Conservation (phyloP, 2,888 invertebrate species). For the Leptinotarsa haldemani region DNA sequence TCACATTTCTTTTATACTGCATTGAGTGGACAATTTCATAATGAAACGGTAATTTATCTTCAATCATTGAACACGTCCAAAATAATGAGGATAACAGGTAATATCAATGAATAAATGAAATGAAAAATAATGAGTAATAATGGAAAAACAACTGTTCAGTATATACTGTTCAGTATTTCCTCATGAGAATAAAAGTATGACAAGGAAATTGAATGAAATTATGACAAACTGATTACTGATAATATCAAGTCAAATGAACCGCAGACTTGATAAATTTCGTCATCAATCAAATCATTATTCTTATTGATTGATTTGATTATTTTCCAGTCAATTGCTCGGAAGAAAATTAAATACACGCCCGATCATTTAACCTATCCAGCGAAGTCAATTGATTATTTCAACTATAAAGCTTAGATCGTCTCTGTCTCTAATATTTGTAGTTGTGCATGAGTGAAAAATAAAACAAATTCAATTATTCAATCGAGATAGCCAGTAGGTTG, state of each 20-base stretch:
- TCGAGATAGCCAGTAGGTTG: background rate
- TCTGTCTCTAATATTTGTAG: background rate
- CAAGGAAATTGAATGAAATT: too few relatives aligned
- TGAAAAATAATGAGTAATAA: too few relatives aligned
- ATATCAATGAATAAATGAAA: too few relatives aligned
- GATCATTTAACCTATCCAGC: slow-evolving; percentile 5
- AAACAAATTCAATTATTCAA: background rate
- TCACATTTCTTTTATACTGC: too few relatives aligned
- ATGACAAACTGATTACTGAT: background rate
- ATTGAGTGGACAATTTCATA: too few relatives aligned
- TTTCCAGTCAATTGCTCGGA: slow-evolving; percentile 1
- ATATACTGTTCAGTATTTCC: too few relatives aligned
- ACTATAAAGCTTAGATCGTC: background rate
- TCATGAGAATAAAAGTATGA: too few relatives aligned
- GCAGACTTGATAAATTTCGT: background rate
- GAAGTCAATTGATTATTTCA: background rate
- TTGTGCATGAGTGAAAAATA: background rate
- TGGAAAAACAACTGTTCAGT: too few relatives aligned
- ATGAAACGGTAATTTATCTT: too few relatives aligned
- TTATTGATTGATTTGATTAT: slow-evolving; percentile 8
- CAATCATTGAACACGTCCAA: too few relatives aligned
- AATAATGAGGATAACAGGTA: too few relatives aligned
- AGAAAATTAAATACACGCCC: background rate
- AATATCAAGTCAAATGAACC: background rate
- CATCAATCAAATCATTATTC: slow-evolving; percentile 1